Evolutionary conservation across 2,888 invertebrate species (phyloP), one percentile per base, ranked within the genome.

Genomic region (Drosophila picticornis): DNA sequence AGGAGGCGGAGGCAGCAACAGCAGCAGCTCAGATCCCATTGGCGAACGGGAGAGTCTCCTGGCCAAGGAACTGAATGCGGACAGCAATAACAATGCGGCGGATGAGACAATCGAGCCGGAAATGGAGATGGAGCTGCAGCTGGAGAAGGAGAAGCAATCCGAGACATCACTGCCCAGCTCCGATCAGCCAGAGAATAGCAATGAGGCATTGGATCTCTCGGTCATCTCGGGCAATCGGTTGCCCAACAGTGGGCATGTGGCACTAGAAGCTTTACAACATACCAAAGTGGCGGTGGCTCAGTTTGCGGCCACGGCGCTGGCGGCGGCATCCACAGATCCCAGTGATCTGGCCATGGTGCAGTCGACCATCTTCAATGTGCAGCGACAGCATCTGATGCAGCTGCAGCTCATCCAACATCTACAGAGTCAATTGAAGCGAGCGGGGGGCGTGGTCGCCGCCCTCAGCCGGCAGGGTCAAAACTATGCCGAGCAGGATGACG

Each of bases 321-420:
- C 96, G 22, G 80, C 46, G 22, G 77, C 1, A 25, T 51, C 86
- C 25, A 61, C 72, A 4, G 77, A 79, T 63, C 68, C 78, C 51
- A 97, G 96, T 92, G 97, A 98, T 92, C 94, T 98, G 80, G 97
- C 97, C 59, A 96, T 97, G 71, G 94, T 98, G 84, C 98, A 98
- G 93, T 96, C 97, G 75, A 97, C 98, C n/a, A 94, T 99, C 79
- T 98, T 97, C 93, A 97, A 97, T 61, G 94, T 99, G 81, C 98
- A 99, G 93, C 98, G 98, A 92, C 99, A 99, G 94, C 98, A 99
- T 95, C 96, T 98, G 90, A 96, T 98, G 93, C 98, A 99, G 94
- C 94, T 99, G 87, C 98, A 98, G 94, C 94, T 99, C 91, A 98
- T 99, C 91, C 97, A 98, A 91, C 98, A 99, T 93, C 94, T 99